Evolutionary conservation across 2,113 vertebrate species (phyloP).

Genomic region (Symphodus melops): DNA sequence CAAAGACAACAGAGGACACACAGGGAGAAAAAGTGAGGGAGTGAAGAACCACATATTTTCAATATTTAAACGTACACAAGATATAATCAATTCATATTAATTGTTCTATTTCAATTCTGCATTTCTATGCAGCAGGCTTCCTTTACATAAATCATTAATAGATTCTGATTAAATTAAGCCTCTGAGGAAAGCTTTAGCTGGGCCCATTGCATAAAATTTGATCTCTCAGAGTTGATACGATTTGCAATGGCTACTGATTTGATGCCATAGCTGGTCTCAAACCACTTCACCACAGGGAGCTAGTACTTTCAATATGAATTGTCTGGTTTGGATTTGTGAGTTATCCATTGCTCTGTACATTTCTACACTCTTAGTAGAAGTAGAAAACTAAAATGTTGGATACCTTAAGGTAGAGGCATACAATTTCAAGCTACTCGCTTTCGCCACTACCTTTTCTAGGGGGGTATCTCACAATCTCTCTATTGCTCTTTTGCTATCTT

Average conservation of each 20-base stretch:
- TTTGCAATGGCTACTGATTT: not conserved
- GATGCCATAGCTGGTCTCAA: not conserved
- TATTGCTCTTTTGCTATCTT: constrained; percentile 25
- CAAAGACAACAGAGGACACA: not conserved
- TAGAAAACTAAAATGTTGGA: no score
- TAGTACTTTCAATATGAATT: no score
- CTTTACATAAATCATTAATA: constrained; percentile 56
- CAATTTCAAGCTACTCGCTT: constrained; percentile 38
- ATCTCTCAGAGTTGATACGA: constrained; percentile 9
- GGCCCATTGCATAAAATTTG: constrained; percentile 20
- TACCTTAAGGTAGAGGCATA: not conserved
- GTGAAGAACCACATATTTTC: not conserved
- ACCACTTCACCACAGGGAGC: no score
- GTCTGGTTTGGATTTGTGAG: no score
- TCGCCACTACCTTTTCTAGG: constrained; percentile 20
- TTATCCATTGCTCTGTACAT: no score
- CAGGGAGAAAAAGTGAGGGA: not conserved
- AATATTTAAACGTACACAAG: not conserved
- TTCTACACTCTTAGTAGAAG: no score
- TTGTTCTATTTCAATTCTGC: constrained; percentile 23
- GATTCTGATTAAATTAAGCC: constrained; percentile 47
- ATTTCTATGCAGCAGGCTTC: constrained; percentile 33
- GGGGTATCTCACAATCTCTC: constrained; percentile 18
- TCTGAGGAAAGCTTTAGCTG: constrained; percentile 12
- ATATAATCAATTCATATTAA: constrained; percentile 30